A percentile compares a stretch with the other conserved stretches of the same genome.
phyloP scores from a whole-genome alignment of 2,888 invertebrate species.

The Dioctria linearis region DNA sequence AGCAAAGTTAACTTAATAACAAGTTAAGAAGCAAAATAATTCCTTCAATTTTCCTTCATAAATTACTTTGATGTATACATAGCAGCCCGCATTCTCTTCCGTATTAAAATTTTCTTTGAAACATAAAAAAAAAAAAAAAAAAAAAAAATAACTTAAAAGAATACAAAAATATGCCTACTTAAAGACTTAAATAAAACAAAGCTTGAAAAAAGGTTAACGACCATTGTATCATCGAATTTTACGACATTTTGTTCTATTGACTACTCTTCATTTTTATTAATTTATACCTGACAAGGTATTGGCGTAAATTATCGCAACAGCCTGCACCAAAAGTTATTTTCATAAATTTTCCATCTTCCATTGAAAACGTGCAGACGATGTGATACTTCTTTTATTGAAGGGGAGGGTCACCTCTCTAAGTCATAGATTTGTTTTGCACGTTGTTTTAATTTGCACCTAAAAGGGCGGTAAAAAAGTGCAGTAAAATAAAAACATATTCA shows the following conservation, averaged over 20 bases:
- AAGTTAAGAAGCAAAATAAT: too few relatives aligned
- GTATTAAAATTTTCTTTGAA: too few relatives aligned
- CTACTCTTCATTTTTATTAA: conserved; percentile 29
- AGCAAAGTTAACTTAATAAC: too few relatives aligned
- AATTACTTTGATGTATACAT: not conserved
- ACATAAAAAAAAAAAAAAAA: not conserved
- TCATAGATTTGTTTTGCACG: conserved; percentile 23
- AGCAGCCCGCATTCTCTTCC: conserved; percentile 14
- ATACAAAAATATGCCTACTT: not conserved
- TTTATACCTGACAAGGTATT: conserved; percentile 44
- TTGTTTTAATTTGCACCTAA: conserved; percentile 39
- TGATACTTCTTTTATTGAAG: conserved; percentile 31
- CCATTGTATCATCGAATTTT: conserved; percentile 24
- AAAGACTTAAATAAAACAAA: conserved; percentile 31
- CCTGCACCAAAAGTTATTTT: conserved; percentile 6
- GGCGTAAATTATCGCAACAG: conserved; percentile 47
- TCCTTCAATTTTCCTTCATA: conserved; percentile 26
- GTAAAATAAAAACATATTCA: conserved; percentile 28
- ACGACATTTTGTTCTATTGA: conserved; percentile 49
- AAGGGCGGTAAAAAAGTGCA: not conserved
- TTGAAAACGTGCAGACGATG: conserved; percentile 40
- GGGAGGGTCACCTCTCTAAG: not conserved
- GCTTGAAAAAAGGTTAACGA: conserved; percentile 16
- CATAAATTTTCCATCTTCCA: conserved; percentile 37
- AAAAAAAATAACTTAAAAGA: conserved; percentile 6